Evolutionary conservation across 1,140 invertebrate species (phyloP), one percentile per base, ranked within the genome.

Genomic region (Dufourea novaeangliae): DNA sequence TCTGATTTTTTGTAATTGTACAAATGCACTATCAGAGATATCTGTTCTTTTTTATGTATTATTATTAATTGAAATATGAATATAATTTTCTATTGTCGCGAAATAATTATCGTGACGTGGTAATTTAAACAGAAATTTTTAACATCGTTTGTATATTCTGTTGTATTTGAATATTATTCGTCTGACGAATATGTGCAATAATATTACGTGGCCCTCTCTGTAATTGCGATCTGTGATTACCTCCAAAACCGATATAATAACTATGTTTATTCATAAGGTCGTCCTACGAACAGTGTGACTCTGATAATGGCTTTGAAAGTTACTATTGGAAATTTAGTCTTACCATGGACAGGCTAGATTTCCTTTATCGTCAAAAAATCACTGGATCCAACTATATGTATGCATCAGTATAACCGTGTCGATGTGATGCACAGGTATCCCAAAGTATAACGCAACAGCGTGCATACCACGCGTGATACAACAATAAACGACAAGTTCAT

Each of bases 401-500:
- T 32, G 29, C 25, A 32, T 32, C 22, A 27, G n/a, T 11, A 3
- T 74, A 41, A 29, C 46, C 11, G 34, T 41, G 46, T 27, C 25
- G 20, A 73, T 4, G 54, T 41, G 14, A 74, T 56, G 34, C n/a
- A 66, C 20, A 74, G 46, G 22, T 54, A n/a, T 6, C n/a, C 27
- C 34, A 27, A 56, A 32, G n/a, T 59, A 37, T 2, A 46, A 69
- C 59, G 27, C 41, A 50, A n/a, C 54, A 37, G 12, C 10, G 17
- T 64, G 8, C 11, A 8, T 68, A 59, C 27, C 56, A 67, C 29
- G 17, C 34, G 64, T 50, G 29, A n/a, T 17, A 46, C 64, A 34
- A 76, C 59, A 64, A 76, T 25, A 69, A 76, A 59, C 54, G 20
- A n/a, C 39, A 69, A 66, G 73, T 76, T 76, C 20, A 69, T 76